Percentiles rank a stretch among this genome's conserved stretches.
Conservation (phyloP, 1,140 invertebrate species). For the Bombus picipes region DNA sequence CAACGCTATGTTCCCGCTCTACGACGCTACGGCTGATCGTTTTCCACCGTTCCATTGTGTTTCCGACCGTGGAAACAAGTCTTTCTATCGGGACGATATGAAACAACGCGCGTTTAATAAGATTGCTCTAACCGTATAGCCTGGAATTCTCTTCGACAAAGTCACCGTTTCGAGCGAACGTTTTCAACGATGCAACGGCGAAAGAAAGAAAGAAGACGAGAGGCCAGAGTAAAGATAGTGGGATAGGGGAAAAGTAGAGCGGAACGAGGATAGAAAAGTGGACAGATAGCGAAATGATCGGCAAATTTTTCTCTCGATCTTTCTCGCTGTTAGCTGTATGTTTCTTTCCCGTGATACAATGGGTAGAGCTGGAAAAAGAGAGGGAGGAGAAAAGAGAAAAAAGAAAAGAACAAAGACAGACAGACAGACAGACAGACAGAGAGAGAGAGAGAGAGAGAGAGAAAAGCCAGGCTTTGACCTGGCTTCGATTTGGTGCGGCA, state of each 20-base stretch:
- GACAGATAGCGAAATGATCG: slow-evolving; percentile 40
- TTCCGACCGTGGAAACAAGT: neutral
- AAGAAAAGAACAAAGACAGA: neutral
- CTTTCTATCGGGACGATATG: neutral
- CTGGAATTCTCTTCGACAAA: neutral
- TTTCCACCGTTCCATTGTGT: neutral
- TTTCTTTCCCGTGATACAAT: neutral
- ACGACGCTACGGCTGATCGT: neutral
- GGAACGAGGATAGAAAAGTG: slow-evolving; percentile 7
- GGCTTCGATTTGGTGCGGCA: slow-evolving; percentile 59
- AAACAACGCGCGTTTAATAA: slow-evolving; percentile 8
- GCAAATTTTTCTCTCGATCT: slow-evolving; percentile 51
- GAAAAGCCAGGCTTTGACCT: slow-evolving; percentile 33
- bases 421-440: no score
- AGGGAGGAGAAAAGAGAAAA: neutral
- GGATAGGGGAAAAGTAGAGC: neutral
- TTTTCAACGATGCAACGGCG: neutral
- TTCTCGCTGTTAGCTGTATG: neutral
- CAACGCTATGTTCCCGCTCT: slow-evolving; percentile 32
- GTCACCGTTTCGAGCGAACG: neutral
- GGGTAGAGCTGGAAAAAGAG: neutral
- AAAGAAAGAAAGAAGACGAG: neutral
- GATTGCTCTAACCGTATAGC: neutral
- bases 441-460: slow-evolving; percentile 1
- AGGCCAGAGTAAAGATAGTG: neutral